Conservation (phyloP, 2,113 vertebrate species). For the Urocolius indicus region DNA sequence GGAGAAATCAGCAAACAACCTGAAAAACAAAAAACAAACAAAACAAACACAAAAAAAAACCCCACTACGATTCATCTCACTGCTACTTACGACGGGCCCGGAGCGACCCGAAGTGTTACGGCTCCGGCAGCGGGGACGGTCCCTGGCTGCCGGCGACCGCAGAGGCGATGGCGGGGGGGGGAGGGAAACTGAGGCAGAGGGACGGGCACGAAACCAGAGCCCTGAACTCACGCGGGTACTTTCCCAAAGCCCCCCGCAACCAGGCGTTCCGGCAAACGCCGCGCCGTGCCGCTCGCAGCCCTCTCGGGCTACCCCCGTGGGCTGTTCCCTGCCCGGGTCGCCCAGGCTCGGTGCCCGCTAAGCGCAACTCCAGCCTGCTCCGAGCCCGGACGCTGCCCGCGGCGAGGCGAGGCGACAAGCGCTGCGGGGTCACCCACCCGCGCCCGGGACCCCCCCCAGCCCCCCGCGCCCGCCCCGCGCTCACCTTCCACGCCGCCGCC, state of each 20-base stretch:
- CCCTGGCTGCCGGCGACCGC: not conserved
- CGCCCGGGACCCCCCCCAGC: not conserved
- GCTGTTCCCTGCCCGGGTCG: not conserved
- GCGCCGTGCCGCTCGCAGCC: not conserved
- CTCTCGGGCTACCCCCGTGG: not conserved
- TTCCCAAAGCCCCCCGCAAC: not conserved
- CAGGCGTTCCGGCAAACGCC: not conserved
- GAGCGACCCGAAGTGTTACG: rapidly evolving
- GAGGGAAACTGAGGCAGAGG: not conserved
- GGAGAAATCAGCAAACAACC: not conserved
- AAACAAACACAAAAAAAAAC: no score
- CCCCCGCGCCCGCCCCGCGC: not conserved
- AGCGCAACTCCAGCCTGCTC: not conserved
- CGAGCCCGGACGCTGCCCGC: not conserved
- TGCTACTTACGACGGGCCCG: not conserved
- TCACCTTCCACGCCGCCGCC: not conserved
- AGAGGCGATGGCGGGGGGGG: no score
- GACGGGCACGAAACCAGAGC: not conserved
- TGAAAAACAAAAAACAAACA: no score
- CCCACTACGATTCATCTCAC: not conserved
- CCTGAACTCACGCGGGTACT: not conserved
- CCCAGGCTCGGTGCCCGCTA: not conserved
- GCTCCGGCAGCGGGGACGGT: not conserved
- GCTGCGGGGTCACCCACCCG: not conserved
- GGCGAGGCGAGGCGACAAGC: not conserved